Conservation (phyloP, 1,140 invertebrate species). For the Triops longicaudatus region DNA sequence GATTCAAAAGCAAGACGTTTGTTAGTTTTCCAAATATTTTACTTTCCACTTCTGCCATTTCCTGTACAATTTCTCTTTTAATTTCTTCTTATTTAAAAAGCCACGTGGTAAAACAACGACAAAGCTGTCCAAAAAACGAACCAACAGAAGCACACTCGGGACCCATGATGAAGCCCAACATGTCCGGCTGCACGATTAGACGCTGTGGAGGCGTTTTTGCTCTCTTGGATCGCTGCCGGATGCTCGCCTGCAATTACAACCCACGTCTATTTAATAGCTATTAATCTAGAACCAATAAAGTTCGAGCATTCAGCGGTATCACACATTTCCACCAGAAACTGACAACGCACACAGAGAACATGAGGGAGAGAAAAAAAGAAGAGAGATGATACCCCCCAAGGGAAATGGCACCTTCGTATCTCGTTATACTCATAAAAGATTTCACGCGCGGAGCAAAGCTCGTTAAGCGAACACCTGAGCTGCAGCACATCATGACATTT, state of each 20-base stretch:
- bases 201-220: conserved; percentile 6
- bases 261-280: conserved; percentile 6
- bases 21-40: background rate
- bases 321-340: background rate
- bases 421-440: conserved; percentile 13
- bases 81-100: background rate
- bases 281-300: conserved; percentile 1
- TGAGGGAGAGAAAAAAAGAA: background rate
- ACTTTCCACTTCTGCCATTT: background rate
- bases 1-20: background rate
- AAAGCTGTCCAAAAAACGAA: background rate
- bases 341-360: background rate
- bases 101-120: background rate
- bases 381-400: background rate
- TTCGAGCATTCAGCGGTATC: background rate
- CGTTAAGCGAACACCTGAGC: background rate
- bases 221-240: conserved; percentile 4
- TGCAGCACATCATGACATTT: conserved; percentile 15
- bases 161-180: background rate
- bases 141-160: background rate
- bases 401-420: background rate
- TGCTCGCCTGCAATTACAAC: conserved; percentile 14
- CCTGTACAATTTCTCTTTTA: background rate
- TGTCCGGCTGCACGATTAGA: conserved; percentile 4
- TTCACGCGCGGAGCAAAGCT: background rate